phyloP scores from a whole-genome alignment of 2,113 vertebrate genomes.

The Procapra przewalskii region DNA sequence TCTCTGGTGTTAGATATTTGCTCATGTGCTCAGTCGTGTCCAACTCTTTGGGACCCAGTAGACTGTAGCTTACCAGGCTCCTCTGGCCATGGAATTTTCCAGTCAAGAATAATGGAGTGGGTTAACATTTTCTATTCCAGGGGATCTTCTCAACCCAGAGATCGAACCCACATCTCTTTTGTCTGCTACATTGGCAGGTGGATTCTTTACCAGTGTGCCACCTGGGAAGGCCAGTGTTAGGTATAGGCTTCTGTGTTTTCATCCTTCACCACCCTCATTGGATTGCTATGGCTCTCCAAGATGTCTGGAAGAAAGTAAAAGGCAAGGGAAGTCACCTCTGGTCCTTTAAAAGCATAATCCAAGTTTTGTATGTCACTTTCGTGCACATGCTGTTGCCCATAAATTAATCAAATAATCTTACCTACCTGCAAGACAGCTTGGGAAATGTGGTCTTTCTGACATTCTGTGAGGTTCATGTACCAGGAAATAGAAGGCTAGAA shows the following conservation, averaged over 20 bases:
- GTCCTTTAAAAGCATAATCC: neutral
- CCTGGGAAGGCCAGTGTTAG: neutral
- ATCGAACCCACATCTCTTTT: neutral
- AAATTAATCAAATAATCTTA: neutral
- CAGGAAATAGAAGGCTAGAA: neutral
- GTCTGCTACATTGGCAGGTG: neutral
- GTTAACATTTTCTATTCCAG: neutral
- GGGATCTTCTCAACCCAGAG: neutral
- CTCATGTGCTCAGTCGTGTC: neutral
- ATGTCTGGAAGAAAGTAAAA: neutral
- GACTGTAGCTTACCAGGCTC: neutral
- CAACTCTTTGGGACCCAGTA: neutral
- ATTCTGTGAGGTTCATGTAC: neutral
- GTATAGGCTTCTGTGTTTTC: neutral
- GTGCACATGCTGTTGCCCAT: neutral
- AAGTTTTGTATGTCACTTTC: neutral
- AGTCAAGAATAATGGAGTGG: neutral
- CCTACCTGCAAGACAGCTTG: neutral
- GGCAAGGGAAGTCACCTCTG: neutral
- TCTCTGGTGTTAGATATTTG: neutral
- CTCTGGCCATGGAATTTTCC: neutral
- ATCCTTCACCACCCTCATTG: neutral
- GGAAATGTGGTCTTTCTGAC: neutral
- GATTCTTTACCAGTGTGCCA: neutral
- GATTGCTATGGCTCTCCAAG: neutral